Conservation (phyloP, 1,140 invertebrate species). For the Gonioctena quinquepunctata region DNA sequence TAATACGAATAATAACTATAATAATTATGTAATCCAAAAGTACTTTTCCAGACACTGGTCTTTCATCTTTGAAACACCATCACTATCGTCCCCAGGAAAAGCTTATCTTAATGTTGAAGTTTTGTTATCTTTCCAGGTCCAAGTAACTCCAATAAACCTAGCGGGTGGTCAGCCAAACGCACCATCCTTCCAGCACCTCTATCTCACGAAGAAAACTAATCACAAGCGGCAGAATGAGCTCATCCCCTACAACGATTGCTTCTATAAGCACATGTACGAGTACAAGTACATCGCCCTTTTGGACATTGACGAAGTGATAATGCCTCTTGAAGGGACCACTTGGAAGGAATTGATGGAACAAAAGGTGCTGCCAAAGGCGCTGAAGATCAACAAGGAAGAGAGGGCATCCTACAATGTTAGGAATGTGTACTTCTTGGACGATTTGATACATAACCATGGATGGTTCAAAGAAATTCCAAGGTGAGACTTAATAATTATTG, state of each 20-base stretch:
- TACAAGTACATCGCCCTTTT: constrained; percentile 86
- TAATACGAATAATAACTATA: too few relatives aligned
- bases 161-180: constrained; percentile 91
- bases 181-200: constrained; percentile 84
- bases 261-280: constrained; percentile 90
- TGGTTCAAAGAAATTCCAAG: constrained; percentile 74
- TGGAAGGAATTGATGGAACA: constrained; percentile 80
- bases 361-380: constrained; percentile 68
- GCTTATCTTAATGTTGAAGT: too few relatives aligned
- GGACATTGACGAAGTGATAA: constrained; percentile 94
- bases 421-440: constrained; percentile 94
- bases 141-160: constrained; percentile 84
- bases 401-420: constrained; percentile 84
- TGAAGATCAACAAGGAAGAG: constrained; percentile 72
- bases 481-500: constrained; percentile 23
- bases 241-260: constrained; percentile 95
- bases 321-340: constrained; percentile 76
- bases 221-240: constrained; percentile 93
- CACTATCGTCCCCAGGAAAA: too few relatives aligned
- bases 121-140: constrained; percentile 56
- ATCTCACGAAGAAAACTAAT: constrained; percentile 85
- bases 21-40: too few relatives aligned
- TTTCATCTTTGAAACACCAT: too few relatives aligned
- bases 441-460: constrained; percentile 79
- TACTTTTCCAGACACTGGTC: too few relatives aligned